A percentile compares a stretch with the other conserved stretches of the same genome.
These are phyloP conservation scores for Archilochus colubris DNA, from an alignment of 2,113 vertebrate species.

Conservation along the genomic window DNA sequence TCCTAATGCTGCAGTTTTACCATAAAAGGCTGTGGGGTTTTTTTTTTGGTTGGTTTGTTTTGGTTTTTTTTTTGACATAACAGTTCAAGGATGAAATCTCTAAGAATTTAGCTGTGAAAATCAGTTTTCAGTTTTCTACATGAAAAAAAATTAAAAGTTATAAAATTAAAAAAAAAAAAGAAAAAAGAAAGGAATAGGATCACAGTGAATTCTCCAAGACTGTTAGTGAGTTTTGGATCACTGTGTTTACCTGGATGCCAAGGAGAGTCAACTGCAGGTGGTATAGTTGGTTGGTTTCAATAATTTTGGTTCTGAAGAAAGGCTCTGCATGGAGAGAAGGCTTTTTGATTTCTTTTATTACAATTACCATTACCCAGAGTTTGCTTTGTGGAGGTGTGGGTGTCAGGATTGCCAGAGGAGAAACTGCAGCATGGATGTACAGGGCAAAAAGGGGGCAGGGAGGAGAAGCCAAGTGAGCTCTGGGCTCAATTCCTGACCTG, in stretches of 20 bases:
- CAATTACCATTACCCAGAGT: neutral
- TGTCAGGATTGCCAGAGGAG: neutral
- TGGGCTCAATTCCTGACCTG: neutral
- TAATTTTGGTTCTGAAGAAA: too few relatives aligned
- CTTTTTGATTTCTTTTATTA: too few relatives aligned
- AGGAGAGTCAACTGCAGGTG: too few relatives aligned
- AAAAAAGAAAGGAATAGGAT: neutral
- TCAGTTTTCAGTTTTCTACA: neutral
- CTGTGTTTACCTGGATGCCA: neutral
- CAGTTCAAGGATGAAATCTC: neutral
- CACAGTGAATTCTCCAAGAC: neutral
- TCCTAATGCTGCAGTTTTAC: neutral
- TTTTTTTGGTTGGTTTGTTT: too few relatives aligned
- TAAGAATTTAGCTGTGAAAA: neutral
- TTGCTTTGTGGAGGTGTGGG: neutral
- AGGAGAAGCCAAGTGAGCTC: too few relatives aligned
- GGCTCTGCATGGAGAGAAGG: too few relatives aligned
- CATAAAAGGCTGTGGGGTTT: neutral
- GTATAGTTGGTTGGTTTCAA: too few relatives aligned
- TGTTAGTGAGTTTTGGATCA: neutral
- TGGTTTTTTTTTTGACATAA: neutral
- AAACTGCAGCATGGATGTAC: neutral
- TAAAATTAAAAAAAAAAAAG: neutral
- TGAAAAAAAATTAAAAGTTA: neutral
- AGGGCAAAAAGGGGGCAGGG: too few relatives aligned